Evolutionary conservation across 2,888 invertebrate species (phyloP).

Genomic region (Tenthredo livida): DNA sequence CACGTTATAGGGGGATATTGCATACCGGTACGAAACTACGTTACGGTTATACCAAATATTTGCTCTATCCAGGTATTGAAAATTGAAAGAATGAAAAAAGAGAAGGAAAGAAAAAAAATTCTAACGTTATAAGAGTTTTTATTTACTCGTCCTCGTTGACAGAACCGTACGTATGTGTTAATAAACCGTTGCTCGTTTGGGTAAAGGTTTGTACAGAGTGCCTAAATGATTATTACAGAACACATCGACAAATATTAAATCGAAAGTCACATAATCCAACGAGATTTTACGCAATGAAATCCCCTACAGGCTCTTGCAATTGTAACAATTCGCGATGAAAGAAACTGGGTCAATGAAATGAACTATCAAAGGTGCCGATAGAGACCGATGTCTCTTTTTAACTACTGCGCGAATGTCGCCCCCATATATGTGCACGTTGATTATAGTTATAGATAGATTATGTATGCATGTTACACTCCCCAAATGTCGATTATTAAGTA

Average conservation of each 20-base stretch:
- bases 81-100: neutral
- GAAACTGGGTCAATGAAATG: neutral
- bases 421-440: neutral
- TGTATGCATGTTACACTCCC: neutral
- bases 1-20: neutral
- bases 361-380: neutral
- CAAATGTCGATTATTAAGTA: neutral
- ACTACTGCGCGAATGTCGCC: neutral
- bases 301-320: neutral
- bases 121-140: neutral
- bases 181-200: neutral
- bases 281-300: conserved; percentile 12
- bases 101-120: neutral
- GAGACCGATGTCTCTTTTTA: neutral
- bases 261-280: neutral
- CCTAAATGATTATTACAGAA: neutral
- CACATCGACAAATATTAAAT: neutral
- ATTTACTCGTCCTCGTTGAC: neutral
- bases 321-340: neutral
- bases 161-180: neutral
- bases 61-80: neutral
- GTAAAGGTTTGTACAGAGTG: neutral
- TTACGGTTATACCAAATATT: neutral
- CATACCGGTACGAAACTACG: neutral
- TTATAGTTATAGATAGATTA: neutral